Percentiles rank a stretch among this genome's conserved stretches.
phyloP scores from a whole-genome alignment of 37 sponge, comb jelly and placozoan species.

The Spongilla lacustris region DNA sequence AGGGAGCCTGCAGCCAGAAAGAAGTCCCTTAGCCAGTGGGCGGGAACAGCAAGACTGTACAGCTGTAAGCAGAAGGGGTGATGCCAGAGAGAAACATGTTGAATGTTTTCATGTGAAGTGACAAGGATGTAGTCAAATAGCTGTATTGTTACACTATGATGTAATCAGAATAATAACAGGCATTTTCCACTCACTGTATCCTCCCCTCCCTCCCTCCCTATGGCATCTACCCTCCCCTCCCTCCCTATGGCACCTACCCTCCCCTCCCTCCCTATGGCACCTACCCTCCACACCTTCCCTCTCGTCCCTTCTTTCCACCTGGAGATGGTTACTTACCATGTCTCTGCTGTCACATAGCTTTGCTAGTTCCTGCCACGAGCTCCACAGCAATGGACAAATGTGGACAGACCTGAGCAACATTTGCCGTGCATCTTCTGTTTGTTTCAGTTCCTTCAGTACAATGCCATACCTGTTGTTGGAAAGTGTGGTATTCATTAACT shows the following conservation, averaged over 20 bases:
- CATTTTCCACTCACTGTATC: no score
- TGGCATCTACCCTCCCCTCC: no score
- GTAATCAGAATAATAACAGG: no score
- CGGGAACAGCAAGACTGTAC: slow-evolving; percentile 61
- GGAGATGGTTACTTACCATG: no score
- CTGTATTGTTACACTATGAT: no score
- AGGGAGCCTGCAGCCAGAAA: slow-evolving; percentile 75
- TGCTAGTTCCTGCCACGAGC: slow-evolving; percentile 78
- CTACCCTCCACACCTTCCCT: slow-evolving; percentile 5
- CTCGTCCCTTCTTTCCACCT: no score
- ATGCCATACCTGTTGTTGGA: slow-evolving; percentile 69
- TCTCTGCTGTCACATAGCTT: slow-evolving; percentile 67
- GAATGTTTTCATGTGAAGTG: no score
- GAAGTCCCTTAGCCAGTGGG: slow-evolving; percentile 91
- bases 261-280: no score
- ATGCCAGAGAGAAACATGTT: not conserved
- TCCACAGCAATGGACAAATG: slow-evolving; percentile 75
- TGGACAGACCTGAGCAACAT: slow-evolving; percentile 56
- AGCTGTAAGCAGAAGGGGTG: slow-evolving; percentile 34
- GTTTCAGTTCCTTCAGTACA: slow-evolving; percentile 58
- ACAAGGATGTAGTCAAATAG: no score
- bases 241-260: no score
- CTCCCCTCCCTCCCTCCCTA: no score
- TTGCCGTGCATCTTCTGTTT: slow-evolving; percentile 33
- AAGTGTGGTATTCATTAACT: not conserved